Conservation (phyloP, 2,888 invertebrate species). For the Empis stercorea region DNA sequence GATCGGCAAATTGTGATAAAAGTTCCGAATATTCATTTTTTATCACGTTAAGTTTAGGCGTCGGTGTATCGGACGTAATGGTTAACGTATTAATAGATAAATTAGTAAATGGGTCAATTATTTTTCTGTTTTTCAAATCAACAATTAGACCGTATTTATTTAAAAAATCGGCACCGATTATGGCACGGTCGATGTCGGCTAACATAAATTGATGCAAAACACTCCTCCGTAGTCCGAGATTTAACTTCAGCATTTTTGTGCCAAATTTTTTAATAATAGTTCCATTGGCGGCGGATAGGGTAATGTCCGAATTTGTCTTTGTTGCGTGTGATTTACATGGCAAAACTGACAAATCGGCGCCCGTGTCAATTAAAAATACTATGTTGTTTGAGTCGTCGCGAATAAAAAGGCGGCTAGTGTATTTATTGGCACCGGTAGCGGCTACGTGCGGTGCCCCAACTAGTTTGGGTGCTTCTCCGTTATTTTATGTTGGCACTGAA, state of each 20-base stretch:
- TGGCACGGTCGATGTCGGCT: background rate
- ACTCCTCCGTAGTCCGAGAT: conserved; percentile 1
- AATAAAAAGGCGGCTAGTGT: background rate
- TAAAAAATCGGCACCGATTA: background rate
- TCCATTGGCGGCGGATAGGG: conserved; percentile 2
- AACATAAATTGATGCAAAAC: conserved; percentile 2
- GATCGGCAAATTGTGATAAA: background rate
- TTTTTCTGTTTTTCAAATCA: background rate
- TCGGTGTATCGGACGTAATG: background rate
- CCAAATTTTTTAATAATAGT: conserved; percentile 4
- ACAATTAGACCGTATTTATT: background rate
- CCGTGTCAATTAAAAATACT: too few relatives aligned
- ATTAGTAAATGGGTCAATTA: background rate
- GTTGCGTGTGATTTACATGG: background rate
- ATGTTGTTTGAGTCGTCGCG: too few relatives aligned
- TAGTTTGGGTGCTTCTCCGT: background rate
- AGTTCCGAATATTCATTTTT: background rate
- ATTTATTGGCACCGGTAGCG: background rate
- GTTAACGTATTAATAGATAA: background rate
- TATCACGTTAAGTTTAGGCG: background rate
- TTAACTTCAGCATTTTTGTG: background rate
- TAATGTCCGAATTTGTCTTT: background rate
- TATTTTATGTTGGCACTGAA: background rate
- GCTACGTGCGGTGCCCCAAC: background rate
- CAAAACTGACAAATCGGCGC: background rate